Conservation (phyloP, 2,888 invertebrate species). For the Polydrusus tereticollis region DNA sequence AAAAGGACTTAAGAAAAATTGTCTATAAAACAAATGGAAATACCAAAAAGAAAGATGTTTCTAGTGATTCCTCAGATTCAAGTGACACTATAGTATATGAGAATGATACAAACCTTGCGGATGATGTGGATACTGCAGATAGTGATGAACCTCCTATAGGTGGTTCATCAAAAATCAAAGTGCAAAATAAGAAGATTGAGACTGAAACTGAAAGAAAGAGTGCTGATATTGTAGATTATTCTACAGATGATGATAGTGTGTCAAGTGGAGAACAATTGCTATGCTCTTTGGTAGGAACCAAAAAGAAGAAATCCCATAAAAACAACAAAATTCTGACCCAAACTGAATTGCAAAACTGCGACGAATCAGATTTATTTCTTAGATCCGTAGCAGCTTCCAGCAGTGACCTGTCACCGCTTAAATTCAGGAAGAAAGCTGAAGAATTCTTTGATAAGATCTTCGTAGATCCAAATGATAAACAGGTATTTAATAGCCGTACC, state of each 20-base stretch:
- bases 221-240: not conserved
- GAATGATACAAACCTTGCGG: not conserved
- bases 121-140: not conserved
- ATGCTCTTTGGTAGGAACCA: not conserved
- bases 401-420: not conserved
- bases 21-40: not conserved
- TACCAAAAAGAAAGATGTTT: not conserved
- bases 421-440: not conserved
- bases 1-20: not conserved
- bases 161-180: not conserved
- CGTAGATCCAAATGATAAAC: not conserved
- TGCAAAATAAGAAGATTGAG: not conserved
- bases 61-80: constrained; percentile 14
- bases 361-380: constrained; percentile 28
- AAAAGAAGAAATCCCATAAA: not conserved
- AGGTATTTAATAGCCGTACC: not conserved
- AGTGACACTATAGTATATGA: constrained; percentile 31
- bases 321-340: not conserved
- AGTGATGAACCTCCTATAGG: constrained; percentile 24
- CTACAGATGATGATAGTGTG: not conserved
- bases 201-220: not conserved
- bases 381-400: constrained; percentile 1
- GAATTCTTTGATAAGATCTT: not conserved
- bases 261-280: constrained; percentile 1
- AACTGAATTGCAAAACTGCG: not conserved